Evolutionary conservation across 2,888 invertebrate genomes (phyloP).

Genomic region (Venusia cambrica): DNA sequence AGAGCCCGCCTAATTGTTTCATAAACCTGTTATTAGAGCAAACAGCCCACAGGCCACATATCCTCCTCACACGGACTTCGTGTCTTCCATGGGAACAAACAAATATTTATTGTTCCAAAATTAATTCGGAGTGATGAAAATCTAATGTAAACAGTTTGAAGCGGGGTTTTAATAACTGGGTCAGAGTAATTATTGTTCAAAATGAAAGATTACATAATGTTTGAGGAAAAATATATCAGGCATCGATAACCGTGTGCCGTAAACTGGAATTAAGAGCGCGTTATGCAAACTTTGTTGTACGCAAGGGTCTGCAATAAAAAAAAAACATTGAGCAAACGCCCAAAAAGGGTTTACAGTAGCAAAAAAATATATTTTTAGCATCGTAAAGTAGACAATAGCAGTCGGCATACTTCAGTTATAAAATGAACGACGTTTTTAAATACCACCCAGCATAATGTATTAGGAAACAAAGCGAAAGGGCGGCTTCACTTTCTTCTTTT

Average conservation of each 20-base stretch:
- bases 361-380: slow-evolving; percentile 54
- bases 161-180: slow-evolving; percentile 33
- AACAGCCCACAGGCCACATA: slow-evolving; percentile 45
- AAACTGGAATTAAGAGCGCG: slow-evolving; percentile 47
- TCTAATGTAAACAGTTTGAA: slow-evolving; percentile 38
- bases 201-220: slow-evolving; percentile 19
- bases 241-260: slow-evolving; percentile 38
- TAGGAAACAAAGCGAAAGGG: slow-evolving; percentile 46
- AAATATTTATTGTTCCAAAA: slow-evolving; percentile 34
- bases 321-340: slow-evolving; percentile 62
- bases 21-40: slow-evolving; percentile 66
- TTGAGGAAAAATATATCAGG: slow-evolving; percentile 39
- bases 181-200: slow-evolving; percentile 33
- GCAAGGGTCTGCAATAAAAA: slow-evolving; percentile 58
- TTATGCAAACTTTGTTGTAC: slow-evolving; percentile 62
- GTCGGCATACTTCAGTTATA: slow-evolving; percentile 49
- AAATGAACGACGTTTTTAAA: slow-evolving; percentile 55
- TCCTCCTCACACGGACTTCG: slow-evolving; percentile 29
- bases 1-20: slow-evolving; percentile 70
- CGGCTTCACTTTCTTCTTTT: slow-evolving; percentile 53
- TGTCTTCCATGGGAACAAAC: slow-evolving; percentile 44
- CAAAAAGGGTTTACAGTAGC: slow-evolving; percentile 57
- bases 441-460: slow-evolving; percentile 45
- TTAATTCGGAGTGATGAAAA: slow-evolving; percentile 36
- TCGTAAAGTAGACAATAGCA: slow-evolving; percentile 62